Evolutionary conservation across 1,140 invertebrate species (phyloP).

Genomic region (Bombus difficillimus): DNA sequence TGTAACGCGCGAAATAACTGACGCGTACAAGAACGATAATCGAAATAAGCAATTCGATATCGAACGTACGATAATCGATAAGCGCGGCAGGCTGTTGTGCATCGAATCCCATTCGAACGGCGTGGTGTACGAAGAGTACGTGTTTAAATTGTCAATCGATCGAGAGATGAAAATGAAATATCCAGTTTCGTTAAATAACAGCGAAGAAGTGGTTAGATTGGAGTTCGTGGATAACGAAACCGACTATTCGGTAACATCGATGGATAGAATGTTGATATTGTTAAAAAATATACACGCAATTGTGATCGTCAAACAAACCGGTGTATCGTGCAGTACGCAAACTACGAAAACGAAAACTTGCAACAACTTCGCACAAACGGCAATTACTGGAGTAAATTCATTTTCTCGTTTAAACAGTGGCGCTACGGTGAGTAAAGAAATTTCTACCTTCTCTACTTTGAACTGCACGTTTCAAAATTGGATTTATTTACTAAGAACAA

Average conservation of each 20-base stretch:
- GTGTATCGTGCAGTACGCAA: conserved; percentile 64
- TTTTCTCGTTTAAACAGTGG: conserved; percentile 67
- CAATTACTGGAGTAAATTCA: conserved; percentile 58
- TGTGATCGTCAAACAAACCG: conserved; percentile 61
- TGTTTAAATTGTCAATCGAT: conserved; percentile 55
- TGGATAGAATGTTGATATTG: conserved; percentile 58
- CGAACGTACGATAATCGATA: conserved; percentile 5
- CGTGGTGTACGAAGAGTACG: conserved; percentile 60
- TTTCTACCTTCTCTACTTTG: not conserved
- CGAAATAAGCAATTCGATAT: conserved; percentile 11
- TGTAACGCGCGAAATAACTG: not conserved
- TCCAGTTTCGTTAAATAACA: conserved; percentile 33
- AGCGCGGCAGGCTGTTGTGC: not conserved
- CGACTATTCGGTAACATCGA: conserved; percentile 54
- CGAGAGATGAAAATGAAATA: conserved; percentile 70
- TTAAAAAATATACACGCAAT: conserved; percentile 58
- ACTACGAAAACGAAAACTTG: conserved; percentile 54
- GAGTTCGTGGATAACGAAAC: conserved; percentile 64
- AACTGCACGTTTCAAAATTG: not conserved
- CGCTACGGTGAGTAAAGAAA: conserved; percentile 59
- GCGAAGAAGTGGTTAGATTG: conserved; percentile 40
- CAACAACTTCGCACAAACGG: conserved; percentile 61
- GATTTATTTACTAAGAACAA: not conserved
- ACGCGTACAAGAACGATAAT: not conserved
- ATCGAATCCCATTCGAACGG: conserved; percentile 67